Evolutionary conservation across 1,140 invertebrate genomes (phyloP).

Genomic region (Brachionus koreanus): DNA sequence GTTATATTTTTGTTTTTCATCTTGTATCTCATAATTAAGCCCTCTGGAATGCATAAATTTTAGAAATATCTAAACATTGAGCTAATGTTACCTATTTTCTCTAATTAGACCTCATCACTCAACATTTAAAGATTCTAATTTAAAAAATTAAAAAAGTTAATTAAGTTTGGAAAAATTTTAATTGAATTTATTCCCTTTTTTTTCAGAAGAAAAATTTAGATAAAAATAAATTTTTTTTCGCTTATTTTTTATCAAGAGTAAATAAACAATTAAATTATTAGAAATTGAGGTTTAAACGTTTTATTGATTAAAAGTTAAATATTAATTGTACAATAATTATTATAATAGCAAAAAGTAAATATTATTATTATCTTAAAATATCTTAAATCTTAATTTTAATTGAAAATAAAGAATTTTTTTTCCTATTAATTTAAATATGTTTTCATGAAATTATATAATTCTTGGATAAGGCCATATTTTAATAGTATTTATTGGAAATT

Average conservation of each 20-base stretch:
- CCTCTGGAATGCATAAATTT: conserved; percentile 1
- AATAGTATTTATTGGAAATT: too few species aligned
- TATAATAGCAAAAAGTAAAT: too few species aligned
- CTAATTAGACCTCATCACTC: background rate
- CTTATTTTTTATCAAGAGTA: too few species aligned
- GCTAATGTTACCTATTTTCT: background rate
- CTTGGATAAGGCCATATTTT: too few species aligned
- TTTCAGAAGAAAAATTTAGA: background rate
- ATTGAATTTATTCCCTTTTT: background rate
- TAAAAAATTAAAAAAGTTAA: background rate
- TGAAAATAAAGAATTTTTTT: too few species aligned
- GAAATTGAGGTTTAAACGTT: background rate
- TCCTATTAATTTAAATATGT: too few species aligned
- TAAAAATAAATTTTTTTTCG: too few species aligned
- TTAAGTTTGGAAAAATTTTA: background rate
- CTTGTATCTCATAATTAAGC: background rate
- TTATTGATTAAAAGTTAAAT: background rate
- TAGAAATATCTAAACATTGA: background rate
- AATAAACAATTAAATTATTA: background rate
- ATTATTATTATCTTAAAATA: too few species aligned
- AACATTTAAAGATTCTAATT: background rate
- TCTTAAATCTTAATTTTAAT: too few species aligned
- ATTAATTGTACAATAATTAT: too few species aligned
- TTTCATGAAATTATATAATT: too few species aligned
- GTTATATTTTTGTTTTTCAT: background rate